phyloP scores from a whole-genome alignment of 2,113 vertebrate genomes.

The Mesocricetus auratus region DNA sequence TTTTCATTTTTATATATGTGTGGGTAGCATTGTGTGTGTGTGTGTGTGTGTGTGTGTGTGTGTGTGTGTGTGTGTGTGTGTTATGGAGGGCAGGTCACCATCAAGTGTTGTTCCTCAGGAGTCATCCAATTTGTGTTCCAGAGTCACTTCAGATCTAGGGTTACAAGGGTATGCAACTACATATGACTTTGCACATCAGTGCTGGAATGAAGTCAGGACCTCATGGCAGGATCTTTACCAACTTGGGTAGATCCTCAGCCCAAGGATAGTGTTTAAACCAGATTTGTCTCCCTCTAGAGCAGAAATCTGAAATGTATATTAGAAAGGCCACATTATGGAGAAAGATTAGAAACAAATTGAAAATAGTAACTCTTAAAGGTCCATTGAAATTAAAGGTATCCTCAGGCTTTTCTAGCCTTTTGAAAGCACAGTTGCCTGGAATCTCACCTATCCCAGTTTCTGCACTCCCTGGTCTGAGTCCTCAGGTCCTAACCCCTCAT shows the following conservation, averaged over 20 bases:
- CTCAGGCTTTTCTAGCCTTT: background rate
- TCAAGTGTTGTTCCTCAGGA: background rate
- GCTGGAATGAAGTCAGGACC: background rate
- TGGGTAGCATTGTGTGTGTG: background rate
- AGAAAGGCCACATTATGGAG: background rate
- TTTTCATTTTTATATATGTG: background rate
- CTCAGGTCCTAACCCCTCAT: background rate
- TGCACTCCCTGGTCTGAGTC: background rate
- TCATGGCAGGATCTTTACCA: background rate
- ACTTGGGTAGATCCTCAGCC: no score
- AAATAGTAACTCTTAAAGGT: background rate
- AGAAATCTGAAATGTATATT: background rate
- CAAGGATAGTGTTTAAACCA: background rate
- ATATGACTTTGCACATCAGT: background rate
- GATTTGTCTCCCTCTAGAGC: background rate
- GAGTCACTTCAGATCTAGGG: background rate
- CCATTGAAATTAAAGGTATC: background rate
- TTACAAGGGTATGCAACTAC: background rate
- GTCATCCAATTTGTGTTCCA: background rate
- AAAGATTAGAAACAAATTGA: background rate
- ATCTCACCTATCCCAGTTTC: background rate
- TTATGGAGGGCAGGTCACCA: background rate
- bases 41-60: background rate
- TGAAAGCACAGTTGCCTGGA: background rate
- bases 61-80: background rate